Base-by-base conservation (phyloP, 2,888 invertebrate species). In the Drosophila putrida region DNA sequence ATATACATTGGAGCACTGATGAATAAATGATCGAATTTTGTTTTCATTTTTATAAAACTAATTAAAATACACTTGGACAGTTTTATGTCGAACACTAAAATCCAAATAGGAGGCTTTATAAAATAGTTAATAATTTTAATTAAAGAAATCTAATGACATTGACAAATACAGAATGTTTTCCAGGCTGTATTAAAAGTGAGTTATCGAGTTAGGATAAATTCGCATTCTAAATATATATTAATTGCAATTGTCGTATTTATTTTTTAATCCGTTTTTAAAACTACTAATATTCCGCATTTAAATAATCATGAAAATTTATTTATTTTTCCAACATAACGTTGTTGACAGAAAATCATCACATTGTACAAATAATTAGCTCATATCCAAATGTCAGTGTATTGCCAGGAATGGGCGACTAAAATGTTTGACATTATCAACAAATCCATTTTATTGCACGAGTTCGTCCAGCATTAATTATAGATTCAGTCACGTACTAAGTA, bases 401-500 rank as follows among this genome's bases (percentile, higher is more conserved):
- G 46, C 25, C 38, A 47, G 58, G 33, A 27, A 46, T 39, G n/a
- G 25, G 31, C 20, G n/a, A 31, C 61, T 69, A 27, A 63, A 69
- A 63, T 72, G 64, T 70, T 61, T 61, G 72, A 62, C 69, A 80
- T 65, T 70, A 78, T 71, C 75, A 65, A 59, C 55, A 82, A 71
- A 79, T 76, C 64, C 71, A 71, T 78, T 81, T 68, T 62, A 82
- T 73, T 71, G 66, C 50, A 53, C 65, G 38, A 33, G 51, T 57
- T 46, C 13, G 13, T 4, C 20, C 43, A 57, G 44, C 76, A 65
- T 81, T 79, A 88, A 78, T 88, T 82, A 76, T 64, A 59, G 63
- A 66, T 49, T 71, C 72, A 39, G 58, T 61, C 88, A 87, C 82
- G 82, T 84, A 82, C 49, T 61, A 53, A 35, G 57, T 71, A 87